A percentile compares a stretch with the other conserved stretches of the same genome.
phyloP scores from a whole-genome alignment of 2,113 vertebrate species.

The Vulpes ferrilata region DNA sequence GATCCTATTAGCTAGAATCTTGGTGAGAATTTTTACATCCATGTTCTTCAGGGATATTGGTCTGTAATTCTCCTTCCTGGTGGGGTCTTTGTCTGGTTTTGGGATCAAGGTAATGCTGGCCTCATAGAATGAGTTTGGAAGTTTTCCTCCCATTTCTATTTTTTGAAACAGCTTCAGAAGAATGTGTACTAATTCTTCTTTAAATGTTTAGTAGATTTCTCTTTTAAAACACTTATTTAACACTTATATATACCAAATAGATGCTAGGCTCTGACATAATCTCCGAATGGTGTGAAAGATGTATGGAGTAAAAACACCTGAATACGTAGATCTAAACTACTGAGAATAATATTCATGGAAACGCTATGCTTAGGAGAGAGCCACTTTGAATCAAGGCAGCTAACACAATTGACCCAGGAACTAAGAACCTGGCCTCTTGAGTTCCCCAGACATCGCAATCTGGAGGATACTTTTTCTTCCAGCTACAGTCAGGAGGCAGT shows the following conservation, averaged over 20 bases:
- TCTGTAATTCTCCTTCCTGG: neutral
- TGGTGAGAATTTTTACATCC: too few relatives aligned
- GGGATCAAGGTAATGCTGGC: neutral
- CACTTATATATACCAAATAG: neutral
- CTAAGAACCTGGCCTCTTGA: neutral
- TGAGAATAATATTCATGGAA: neutral
- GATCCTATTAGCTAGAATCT: too few relatives aligned
- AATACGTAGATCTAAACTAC: conserved; percentile 7
- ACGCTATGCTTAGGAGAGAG: neutral
- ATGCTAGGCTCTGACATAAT: neutral
- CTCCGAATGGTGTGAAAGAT: neutral
- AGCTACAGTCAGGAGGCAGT: neutral
- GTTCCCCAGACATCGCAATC: neutral
- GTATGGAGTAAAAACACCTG: neutral
- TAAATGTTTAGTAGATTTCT: neutral
- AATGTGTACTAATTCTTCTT: neutral
- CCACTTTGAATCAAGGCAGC: neutral
- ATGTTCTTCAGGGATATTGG: neutral
- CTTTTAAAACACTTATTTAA: conserved; percentile 37
- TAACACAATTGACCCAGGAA: neutral
- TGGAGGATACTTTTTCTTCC: neutral
- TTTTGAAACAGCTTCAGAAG: neutral
- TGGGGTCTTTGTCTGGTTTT: neutral
- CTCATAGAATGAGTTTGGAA: neutral
- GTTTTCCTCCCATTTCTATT: neutral